phyloP scores from a whole-genome alignment of 2,113 vertebrate species.

The Saccopteryx bilineata region DNA sequence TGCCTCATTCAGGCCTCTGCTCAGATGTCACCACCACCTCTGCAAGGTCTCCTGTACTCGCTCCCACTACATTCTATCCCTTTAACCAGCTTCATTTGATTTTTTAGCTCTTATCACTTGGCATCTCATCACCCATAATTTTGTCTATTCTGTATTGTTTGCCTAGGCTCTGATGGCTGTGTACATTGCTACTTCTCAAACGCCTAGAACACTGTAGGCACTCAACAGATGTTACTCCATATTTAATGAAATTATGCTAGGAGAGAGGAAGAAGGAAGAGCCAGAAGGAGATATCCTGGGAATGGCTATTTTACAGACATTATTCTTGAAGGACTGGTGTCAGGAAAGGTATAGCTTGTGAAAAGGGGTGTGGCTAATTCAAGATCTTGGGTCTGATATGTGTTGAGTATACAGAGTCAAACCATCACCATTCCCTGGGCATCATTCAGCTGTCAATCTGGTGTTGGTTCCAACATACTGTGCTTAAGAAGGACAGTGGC shows the following conservation, averaged over 20 bases:
- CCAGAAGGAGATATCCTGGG: not conserved
- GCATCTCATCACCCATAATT: not conserved
- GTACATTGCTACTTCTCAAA: not conserved
- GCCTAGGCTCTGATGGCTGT: not conserved
- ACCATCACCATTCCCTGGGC: not conserved
- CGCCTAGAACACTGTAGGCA: not conserved
- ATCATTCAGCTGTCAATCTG: not conserved
- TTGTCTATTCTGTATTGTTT: not conserved
- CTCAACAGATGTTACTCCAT: not conserved
- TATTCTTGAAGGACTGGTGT: not conserved
- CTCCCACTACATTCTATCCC: not conserved
- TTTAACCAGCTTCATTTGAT: not conserved
- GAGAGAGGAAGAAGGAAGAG: not conserved
- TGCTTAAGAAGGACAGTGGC: conserved; percentile 35
- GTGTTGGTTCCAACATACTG: not conserved
- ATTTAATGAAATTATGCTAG: not conserved
- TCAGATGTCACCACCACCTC: not conserved
- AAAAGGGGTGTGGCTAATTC: not conserved
- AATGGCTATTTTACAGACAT: not conserved
- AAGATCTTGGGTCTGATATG: not conserved
- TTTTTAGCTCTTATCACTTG: not conserved
- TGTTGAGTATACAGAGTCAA: not conserved
- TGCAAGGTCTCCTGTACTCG: not conserved
- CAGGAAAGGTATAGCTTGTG: not conserved
- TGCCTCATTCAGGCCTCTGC: not conserved